phyloP scores from a whole-genome alignment of 2,797 vertebrate species.

The Mus spretus region DNA sequence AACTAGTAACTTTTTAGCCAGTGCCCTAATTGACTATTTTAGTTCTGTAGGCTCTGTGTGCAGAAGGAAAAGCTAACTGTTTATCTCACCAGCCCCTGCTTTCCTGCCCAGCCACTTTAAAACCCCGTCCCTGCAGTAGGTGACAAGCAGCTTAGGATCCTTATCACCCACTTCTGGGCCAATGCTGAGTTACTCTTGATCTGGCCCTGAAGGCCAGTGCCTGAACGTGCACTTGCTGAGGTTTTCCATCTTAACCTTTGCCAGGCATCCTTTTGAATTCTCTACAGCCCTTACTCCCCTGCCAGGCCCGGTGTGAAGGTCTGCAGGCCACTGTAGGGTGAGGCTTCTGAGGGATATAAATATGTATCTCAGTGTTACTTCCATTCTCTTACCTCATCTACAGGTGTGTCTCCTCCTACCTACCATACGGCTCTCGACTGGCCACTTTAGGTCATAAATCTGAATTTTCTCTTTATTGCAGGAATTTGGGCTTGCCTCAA shows the following conservation, averaged over 20 bases:
- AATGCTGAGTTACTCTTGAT: background rate
- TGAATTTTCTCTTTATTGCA: background rate
- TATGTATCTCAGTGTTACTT: background rate
- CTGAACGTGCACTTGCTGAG: background rate
- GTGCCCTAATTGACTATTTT: background rate
- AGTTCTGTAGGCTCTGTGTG: background rate
- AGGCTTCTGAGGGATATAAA: background rate
- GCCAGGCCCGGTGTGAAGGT: background rate
- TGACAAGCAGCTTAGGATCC: background rate
- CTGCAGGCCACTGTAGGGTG: background rate
- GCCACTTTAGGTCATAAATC: background rate
- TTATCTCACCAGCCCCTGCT: background rate
- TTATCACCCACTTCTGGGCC: background rate
- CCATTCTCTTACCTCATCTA: background rate
- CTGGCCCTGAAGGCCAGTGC: background rate
- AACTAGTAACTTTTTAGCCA: background rate
- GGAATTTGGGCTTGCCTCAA: background rate
- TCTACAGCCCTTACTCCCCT: fast-evolving
- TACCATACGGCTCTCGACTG: background rate
- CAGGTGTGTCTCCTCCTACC: background rate
- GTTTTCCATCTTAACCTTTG: background rate
- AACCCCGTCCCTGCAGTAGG: background rate
- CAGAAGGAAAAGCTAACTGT: background rate
- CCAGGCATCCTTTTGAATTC: background rate
- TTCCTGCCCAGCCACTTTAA: background rate